Conservation (phyloP, 30 jellyfish, hydroid and myxozoan species). For the Cassiopea andromeda region DNA sequence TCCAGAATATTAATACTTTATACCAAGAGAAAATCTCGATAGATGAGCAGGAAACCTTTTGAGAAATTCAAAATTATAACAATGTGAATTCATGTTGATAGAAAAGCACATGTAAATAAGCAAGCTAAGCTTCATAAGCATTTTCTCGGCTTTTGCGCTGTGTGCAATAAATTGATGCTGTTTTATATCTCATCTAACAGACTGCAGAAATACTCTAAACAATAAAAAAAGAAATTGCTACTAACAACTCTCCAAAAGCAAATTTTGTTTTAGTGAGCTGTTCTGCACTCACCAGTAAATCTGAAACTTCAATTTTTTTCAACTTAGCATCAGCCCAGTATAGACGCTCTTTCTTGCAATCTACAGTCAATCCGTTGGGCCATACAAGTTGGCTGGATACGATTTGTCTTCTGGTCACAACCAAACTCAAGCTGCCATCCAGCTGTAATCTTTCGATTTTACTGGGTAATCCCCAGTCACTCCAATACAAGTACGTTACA, state of each 20-base stretch:
- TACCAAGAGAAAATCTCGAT: not conserved
- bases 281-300: conserved; percentile 47
- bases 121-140: too few relatives aligned
- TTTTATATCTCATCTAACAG: too few relatives aligned
- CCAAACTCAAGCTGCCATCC: conserved; percentile 19
- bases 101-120: too few relatives aligned
- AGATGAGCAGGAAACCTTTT: too few relatives aligned
- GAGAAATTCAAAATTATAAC: too few relatives aligned
- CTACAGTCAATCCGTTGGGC: conserved; percentile 79
- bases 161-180: too few relatives aligned
- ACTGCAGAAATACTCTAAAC: too few relatives aligned
- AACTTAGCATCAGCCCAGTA: conserved; percentile 78
- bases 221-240: too few relatives aligned
- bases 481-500: conserved; percentile 59
- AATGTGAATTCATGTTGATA: too few relatives aligned
- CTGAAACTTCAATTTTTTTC: conserved; percentile 72
- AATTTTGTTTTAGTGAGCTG: too few relatives aligned
- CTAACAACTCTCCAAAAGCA: too few relatives aligned
- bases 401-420: conserved; percentile 34
- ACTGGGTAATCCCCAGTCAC: conserved; percentile 72
- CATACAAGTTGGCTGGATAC: conserved; percentile 54
- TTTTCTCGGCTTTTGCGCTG: too few relatives aligned
- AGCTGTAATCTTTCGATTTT: conserved; percentile 61
- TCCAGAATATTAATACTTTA: not conserved
- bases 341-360: conserved; percentile 15